A percentile compares a stretch with the other conserved stretches of the same genome.
phyloP scores from a whole-genome alignment of 2,888 invertebrate species.

The Coleophora flavipennella region DNA sequence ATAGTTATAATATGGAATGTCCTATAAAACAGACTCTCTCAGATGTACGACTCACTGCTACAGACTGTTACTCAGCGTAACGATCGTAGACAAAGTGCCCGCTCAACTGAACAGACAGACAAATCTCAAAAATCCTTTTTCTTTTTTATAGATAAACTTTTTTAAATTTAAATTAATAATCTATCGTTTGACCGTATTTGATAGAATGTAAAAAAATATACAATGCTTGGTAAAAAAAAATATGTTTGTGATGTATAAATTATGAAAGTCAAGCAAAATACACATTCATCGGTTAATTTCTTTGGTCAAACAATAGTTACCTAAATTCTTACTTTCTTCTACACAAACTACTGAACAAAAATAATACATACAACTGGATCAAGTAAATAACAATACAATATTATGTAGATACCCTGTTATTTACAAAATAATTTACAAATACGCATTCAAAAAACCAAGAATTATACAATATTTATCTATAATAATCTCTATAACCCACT shows the following conservation, averaged over 20 bases:
- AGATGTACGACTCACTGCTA: slow-evolving; percentile 10
- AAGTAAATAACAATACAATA: slow-evolving; percentile 21
- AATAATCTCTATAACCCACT: too few species aligned
- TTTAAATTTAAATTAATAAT: too few species aligned
- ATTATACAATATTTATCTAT: too few species aligned
- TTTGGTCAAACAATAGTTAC: too few species aligned
- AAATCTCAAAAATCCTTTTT: too few species aligned
- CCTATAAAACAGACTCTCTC: slow-evolving; percentile 34
- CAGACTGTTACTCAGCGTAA: slow-evolving; percentile 17
- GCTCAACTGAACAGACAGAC: too few species aligned
- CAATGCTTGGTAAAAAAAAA: too few species aligned
- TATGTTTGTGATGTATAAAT: too few species aligned
- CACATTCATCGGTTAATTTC: background rate
- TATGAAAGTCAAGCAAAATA: background rate
- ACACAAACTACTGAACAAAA: slow-evolving; percentile 37
- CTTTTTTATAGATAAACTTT: too few species aligned
- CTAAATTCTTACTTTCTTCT: slow-evolving; percentile 28
- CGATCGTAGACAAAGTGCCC: slow-evolving; percentile 19
- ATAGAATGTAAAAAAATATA: too few species aligned
- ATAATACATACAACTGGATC: slow-evolving; percentile 39
- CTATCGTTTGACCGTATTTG: too few species aligned
- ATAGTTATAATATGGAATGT: slow-evolving; percentile 40
- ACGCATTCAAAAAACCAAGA: too few species aligned
- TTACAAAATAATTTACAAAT: slow-evolving; percentile 12
- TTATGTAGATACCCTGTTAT: slow-evolving; percentile 27